Conservation (phyloP, 2,797 vertebrate species). For the Amniataba percoides region DNA sequence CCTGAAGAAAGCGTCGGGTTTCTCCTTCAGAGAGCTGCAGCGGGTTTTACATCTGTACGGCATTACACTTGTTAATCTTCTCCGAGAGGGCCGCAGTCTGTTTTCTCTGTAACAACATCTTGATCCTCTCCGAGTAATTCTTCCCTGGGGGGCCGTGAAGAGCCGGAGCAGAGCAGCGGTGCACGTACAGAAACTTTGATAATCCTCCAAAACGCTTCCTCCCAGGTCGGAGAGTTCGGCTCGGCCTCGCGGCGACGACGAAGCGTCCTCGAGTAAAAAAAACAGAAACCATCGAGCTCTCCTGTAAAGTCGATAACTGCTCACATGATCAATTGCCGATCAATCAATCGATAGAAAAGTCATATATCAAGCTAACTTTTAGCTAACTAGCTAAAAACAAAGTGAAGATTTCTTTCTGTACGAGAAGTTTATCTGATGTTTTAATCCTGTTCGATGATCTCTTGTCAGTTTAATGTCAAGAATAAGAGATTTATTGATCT, state of each 20-base stretch:
- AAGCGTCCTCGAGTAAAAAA: too few species aligned
- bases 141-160: slow-evolving; percentile 16
- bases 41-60: slow-evolving; percentile 64
- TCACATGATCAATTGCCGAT: neutral
- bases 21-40: neutral
- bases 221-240: slow-evolving; percentile 15
- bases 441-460: too few species aligned
- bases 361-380: neutral
- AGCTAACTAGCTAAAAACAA: too few species aligned
- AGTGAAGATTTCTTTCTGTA: neutral
- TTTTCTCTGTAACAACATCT: slow-evolving; percentile 62
- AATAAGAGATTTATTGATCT: too few species aligned
- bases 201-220: slow-evolving; percentile 29
- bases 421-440: too few species aligned
- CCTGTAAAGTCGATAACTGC: neutral
- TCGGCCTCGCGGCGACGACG: neutral
- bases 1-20: neutral
- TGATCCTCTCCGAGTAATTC: slow-evolving; percentile 58
- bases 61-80: slow-evolving; percentile 60
- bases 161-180: slow-evolving; percentile 22
- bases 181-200: slow-evolving; percentile 37
- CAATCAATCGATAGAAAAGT: neutral
- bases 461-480: too few species aligned
- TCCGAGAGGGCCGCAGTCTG: slow-evolving; percentile 44
- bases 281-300: too few species aligned